Base-by-base conservation (phyloP, 2,113 vertebrate genomes). In the Vimba vimba region DNA sequence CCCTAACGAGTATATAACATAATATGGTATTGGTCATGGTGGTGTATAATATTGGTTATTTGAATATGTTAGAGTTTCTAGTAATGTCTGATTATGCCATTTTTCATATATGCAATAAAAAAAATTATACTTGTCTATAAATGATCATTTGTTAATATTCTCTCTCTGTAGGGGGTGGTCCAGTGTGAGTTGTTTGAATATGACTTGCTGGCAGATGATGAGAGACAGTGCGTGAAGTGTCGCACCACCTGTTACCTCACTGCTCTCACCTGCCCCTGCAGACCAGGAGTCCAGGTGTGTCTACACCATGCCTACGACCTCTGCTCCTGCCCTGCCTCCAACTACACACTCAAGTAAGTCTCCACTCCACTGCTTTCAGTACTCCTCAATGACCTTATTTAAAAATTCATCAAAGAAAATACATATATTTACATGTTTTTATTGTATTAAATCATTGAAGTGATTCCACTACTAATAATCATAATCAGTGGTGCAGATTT, bases 191-290 rank as follows among this genome's bases (percentile, higher is more conserved):
- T 95, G 81, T 95, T 97, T 85, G 93, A 95, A 1, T 98, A 98
- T 27, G 97, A 99, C 85, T 91, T 97, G 83, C 94, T 99, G 78
- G 97, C 97, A 52, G 98, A 99, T 21, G 98, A 99, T 4, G 98
- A 99, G 88, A 96, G 98, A 1, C 98, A 99, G 90, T 99, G 98
- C 88, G 82, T 94, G 45, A 97, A 96, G 90, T 99, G 98, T 92
- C 96, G 97, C 90, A 99, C 98, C 77, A 99, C 98, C 19, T 99
- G 98, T 86, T 99, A 97, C 94, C 96, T 99, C 95, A 99, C 98
- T 47, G 97, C 97, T 43, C 87, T 99, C 85, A 97, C 95, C 81
- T 99, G 98, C 85, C 89, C 95, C 2, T 98, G 97, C 68, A 96
- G 93, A 85, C 95, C 97, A 1, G 96, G 96, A 0, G 69, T 93